Base-by-base conservation (phyloP, 2,888 invertebrate species). In the Callimorpha dominula region DNA sequence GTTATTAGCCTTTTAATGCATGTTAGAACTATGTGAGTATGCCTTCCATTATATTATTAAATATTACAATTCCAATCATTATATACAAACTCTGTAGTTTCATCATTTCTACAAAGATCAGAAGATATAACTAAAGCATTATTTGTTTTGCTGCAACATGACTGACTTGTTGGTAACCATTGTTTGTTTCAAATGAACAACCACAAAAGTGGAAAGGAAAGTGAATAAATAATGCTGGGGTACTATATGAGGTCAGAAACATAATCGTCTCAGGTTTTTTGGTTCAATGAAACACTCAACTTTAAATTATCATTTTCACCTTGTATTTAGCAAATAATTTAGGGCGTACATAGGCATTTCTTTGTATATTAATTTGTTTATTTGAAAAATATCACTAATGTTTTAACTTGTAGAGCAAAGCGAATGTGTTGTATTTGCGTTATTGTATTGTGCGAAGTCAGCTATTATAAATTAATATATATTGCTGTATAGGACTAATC, bases 131-230 rank as follows among this genome's bases (percentile, higher is more conserved):
- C 42, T 31, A 49, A 68, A 54, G 31, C 65, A 72, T 74, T 75
- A 82, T 79, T 82, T 82, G 76, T 82, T 79, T 80, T 78, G 73
- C 75, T 78, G 73, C 75, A 80, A 69, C 73, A 75, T 79, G 72
- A 70, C 74, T 79, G 72, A 70, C 74, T 77, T 74, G 69, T 78
- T 49, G 66, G 71, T 65, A 73, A 76, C 72, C 65, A 75, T 75
- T 80, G 75, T 77, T 78, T 81, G 70, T 72, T 60, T 68, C 65
- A 80, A 71, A 68, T 74, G 63, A 31, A 2, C 20, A 31, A 57
- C 57, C 11, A 11, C 5, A 31, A 31, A 60, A 1, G 12, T 57
- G 20, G 20, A 5, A 57, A 31, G 5, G 20, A 31, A 4, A 20
- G 20, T 57, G 20, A 31, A 31, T 57, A 4, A 20, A 57, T 31